Percentiles rank a stretch among this genome's conserved stretches.
Conservation (phyloP, 2,797 vertebrate genomes). For the Hypotaenidia philippensis region DNA sequence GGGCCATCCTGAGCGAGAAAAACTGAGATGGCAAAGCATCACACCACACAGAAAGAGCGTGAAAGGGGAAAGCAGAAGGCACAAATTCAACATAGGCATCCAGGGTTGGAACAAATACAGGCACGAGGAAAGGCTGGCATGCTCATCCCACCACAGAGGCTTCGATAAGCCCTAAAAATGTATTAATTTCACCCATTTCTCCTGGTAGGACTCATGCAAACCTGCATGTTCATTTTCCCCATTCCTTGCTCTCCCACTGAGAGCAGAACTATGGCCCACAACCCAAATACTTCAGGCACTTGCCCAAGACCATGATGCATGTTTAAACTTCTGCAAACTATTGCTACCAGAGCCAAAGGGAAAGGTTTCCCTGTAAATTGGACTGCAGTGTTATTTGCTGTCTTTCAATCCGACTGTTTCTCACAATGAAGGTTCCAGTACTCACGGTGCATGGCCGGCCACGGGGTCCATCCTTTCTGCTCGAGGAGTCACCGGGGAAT, state of each 20-base stretch:
- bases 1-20: neutral
- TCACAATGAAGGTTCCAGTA: neutral
- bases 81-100: neutral
- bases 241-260: neutral
- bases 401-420: fast-evolving
- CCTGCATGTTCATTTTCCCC: neutral
- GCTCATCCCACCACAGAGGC: neutral
- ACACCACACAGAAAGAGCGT: fast-evolving
- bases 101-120: neutral
- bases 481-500: neutral
- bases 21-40: neutral
- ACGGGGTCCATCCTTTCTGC: neutral
- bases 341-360: neutral
- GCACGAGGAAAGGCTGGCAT: neutral
- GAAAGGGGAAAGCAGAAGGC: neutral
- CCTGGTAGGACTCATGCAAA: neutral
- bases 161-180: neutral
- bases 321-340: neutral
- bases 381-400: neutral
- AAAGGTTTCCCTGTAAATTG: neutral
- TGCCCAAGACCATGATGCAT: neutral
- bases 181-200: neutral
- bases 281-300: neutral
- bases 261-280: neutral
- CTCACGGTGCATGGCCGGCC: neutral